These are phyloP conservation scores for Vultur gryphus DNA, from an alignment of 2,797 vertebrate species.

Conservation along the genomic window DNA sequence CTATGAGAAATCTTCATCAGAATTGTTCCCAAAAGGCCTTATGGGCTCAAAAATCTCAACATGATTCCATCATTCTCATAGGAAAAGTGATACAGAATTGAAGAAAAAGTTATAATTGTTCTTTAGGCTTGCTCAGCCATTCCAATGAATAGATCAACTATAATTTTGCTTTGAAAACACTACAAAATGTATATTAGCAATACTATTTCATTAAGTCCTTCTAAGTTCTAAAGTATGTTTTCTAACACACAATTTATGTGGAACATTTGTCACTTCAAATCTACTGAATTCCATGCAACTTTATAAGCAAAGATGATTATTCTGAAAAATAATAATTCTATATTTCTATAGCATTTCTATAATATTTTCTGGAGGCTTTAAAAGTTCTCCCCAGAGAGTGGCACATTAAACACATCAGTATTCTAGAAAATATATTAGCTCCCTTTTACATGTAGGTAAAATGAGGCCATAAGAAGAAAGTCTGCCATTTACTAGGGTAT, in stretches of 20 bases:
- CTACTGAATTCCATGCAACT: background rate
- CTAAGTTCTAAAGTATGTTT: background rate
- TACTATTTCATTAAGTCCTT: background rate
- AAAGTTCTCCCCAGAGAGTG: background rate
- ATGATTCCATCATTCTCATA: background rate
- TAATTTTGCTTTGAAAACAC: background rate
- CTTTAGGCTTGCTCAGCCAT: background rate
- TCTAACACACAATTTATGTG: background rate
- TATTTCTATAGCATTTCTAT: background rate
- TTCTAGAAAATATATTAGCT: background rate
- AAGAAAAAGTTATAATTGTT: background rate
- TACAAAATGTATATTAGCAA: background rate
- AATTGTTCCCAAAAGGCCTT: conserved; percentile 13
- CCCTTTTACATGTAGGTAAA: background rate
- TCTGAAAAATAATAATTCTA: background rate
- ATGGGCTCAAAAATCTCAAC: background rate
- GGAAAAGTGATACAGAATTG: background rate
- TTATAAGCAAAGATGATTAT: background rate
- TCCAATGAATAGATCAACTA: background rate
- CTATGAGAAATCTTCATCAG: conserved; percentile 13
- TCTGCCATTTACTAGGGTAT: background rate
- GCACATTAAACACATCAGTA: background rate
- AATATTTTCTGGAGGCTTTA: background rate
- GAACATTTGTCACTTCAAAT: background rate
- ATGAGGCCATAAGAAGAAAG: conserved; percentile 4